Base-by-base conservation (phyloP, 2,113 vertebrate genomes). In the Brachypteracias leptosomus region DNA sequence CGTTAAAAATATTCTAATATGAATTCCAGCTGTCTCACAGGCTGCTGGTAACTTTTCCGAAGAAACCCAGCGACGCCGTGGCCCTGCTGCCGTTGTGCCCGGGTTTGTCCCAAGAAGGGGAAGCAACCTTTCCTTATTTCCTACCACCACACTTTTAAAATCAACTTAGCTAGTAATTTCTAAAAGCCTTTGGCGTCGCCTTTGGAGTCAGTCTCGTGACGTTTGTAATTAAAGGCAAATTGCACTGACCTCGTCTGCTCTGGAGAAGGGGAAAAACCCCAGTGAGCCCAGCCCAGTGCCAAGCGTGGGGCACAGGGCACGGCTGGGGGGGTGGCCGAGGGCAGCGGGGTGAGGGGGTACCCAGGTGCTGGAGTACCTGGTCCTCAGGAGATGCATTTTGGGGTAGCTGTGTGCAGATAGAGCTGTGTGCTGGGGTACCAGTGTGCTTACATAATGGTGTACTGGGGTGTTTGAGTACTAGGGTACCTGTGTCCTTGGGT, bases 1-100 rank as follows among this genome's bases (percentile, higher is more conserved):
- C 16, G 93, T 96, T 96, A 96, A 94, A 94, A 95, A 96, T 95
- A 96, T 54, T 92, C 85, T 67, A 55, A 93, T 91, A 94, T 55
- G 89, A 96, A 93, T 96, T 76, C 89, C 95, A 96, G 95, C 94
- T 97, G 96, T 82, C 91, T 76, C 36, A 0, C 46, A 24, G 79
- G 72, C 88, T 20, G 6, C 57, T 46, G 71, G 38, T 84, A 72
- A 81, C 88, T 89, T 70, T 73, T 83, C 72, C 11, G 0, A 31
- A 90, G 89, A 88, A 88, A 89, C 8, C 55, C 91, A 16, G 47
- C 1, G 0, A 8, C 2, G 5, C 78, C 1, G 4, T 85, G 12
- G 73, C 58, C 61, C 55, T 3, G 0, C 79, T 44, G 73, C 77
- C 5, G 1, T 18, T 3, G 3, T 68, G 81, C 11, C 0, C 8